Evolutionary conservation across 2,113 vertebrate species (phyloP).

Genomic region (Chaenogobius annularis): DNA sequence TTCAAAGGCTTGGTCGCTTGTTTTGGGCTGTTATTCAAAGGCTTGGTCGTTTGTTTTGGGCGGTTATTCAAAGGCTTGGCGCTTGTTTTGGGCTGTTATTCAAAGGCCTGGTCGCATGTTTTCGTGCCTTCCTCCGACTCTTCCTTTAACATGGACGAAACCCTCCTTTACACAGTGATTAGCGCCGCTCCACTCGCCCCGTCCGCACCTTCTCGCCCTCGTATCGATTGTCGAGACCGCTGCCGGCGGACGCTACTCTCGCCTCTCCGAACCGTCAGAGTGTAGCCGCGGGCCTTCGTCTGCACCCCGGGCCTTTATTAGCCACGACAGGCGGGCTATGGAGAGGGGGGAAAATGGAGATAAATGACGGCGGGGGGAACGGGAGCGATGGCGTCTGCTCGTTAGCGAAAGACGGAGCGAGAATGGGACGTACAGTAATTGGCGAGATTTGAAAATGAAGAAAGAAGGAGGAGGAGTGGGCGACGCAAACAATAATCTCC

Average conservation of each 20-base stretch:
- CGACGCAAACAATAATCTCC: background rate
- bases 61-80: too few relatives aligned
- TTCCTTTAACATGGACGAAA: too few relatives aligned
- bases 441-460: background rate
- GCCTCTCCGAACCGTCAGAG: constrained; percentile 15
- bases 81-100: too few relatives aligned
- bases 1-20: too few relatives aligned
- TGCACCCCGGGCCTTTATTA: constrained; percentile 55
- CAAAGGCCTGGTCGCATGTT: too few relatives aligned
- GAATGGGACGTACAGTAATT: background rate
- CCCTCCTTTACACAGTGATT: background rate
- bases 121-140: too few relatives aligned
- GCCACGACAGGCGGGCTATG: constrained; percentile 47
- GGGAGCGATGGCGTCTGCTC: constrained; percentile 12
- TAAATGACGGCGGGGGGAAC: constrained; percentile 44
- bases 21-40: too few relatives aligned
- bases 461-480: background rate
- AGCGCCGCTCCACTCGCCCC: background rate
- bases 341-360: constrained; percentile 52
- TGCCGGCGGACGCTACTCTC: background rate
- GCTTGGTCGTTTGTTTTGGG: too few relatives aligned
- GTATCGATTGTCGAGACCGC: background rate
- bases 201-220: background rate
- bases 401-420: background rate
- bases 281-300: constrained; percentile 57